Evolutionary conservation across 30 jellyfish, hydroid and myxozoan species (phyloP).

Genomic region (Rhopilema esculentum): DNA sequence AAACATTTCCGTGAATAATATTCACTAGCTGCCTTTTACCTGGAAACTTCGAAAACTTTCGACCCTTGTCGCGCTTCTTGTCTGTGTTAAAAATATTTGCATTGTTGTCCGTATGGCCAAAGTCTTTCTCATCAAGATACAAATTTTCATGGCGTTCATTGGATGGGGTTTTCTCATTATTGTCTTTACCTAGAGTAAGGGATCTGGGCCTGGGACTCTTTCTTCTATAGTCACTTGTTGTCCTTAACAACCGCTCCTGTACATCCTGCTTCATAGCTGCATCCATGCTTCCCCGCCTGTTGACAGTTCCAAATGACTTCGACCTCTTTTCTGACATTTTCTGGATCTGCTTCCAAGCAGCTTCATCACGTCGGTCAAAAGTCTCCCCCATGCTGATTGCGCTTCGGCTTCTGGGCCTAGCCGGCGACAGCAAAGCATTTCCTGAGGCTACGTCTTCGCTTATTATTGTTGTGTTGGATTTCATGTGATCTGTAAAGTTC

Average conservation of each 20-base stretch:
- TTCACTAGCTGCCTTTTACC: not conserved
- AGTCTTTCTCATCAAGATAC: not conserved
- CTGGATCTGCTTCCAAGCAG: constrained; percentile 19
- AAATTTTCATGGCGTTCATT: not conserved
- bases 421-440: not conserved
- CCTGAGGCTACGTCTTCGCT: not conserved
- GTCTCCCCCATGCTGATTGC: constrained; percentile 38
- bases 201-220: constrained; percentile 54
- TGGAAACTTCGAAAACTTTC: constrained; percentile 34
- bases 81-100: constrained; percentile 28
- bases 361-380: constrained; percentile 31
- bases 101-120: constrained; percentile 14
- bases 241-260: constrained; percentile 31
- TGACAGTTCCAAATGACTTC: constrained; percentile 21
- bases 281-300: constrained; percentile 58
- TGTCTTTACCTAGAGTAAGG: constrained; percentile 20
- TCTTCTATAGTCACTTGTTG: constrained; percentile 42
- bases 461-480: constrained; percentile 30
- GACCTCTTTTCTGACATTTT: constrained; percentile 39
- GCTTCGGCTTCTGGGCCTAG: constrained; percentile 70
- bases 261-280: constrained; percentile 36
- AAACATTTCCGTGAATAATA: too few species aligned
- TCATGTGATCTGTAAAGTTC: constrained; percentile 1
- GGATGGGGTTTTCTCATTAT: not conserved
- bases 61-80: constrained; percentile 31